phyloP scores from a whole-genome alignment of 2,888 invertebrate genomes.

The Oxycera nigricornis region DNA sequence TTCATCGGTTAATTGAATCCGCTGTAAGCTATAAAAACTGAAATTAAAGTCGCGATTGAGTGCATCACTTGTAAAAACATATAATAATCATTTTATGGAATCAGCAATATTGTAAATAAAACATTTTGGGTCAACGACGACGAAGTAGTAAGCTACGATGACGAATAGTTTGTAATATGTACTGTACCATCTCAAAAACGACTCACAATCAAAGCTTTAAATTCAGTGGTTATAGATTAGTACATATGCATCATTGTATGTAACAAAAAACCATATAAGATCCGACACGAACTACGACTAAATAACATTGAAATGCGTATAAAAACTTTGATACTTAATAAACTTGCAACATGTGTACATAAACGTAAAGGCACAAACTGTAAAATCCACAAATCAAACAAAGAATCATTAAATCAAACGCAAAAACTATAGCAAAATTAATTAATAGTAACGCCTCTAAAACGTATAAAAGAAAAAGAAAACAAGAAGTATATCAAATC shows the following conservation, averaged over 20 bases:
- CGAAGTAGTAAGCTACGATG: too few species aligned
- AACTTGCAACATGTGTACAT: neutral
- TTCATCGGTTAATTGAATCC: neutral
- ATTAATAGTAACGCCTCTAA: neutral
- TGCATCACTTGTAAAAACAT: too few species aligned
- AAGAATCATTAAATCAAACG: neutral
- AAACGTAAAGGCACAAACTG: too few species aligned
- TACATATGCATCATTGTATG: too few species aligned
- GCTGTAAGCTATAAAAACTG: conserved; percentile 12
- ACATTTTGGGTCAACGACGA: too few species aligned
- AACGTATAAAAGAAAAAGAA: neutral
- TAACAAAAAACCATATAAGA: neutral
- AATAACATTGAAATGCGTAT: neutral
- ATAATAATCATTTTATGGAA: too few species aligned
- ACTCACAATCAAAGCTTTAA: conserved; percentile 3
- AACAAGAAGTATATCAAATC: conserved; percentile 18
- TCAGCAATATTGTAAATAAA: too few species aligned
- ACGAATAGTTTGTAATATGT: too few species aligned
- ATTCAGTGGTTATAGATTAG: neutral
- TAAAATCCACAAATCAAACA: too few species aligned
- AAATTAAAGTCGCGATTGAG: neutral
- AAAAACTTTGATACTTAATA: neutral
- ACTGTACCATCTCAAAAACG: too few species aligned
- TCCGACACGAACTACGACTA: neutral
- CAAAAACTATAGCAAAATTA: neutral